Evolutionary conservation across 2,888 invertebrate genomes (phyloP).

Genomic region (Cephus rjabovi): DNA sequence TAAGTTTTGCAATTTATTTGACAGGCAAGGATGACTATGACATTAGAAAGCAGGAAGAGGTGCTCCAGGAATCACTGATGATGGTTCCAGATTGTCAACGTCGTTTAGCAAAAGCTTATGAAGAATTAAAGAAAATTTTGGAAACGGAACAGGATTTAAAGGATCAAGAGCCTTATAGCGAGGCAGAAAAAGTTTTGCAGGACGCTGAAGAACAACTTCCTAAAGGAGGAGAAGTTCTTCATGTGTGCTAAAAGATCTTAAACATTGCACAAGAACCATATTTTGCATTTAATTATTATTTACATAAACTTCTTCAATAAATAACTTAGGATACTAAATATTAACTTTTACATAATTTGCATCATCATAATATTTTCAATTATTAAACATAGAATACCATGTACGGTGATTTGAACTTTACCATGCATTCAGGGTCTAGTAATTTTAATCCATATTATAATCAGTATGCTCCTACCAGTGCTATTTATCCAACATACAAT

Average conservation of each 20-base stretch:
- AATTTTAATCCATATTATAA: constrained; percentile 7
- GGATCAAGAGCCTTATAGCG: constrained; percentile 77
- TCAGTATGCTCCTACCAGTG: background rate
- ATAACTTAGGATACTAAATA: constrained; percentile 7
- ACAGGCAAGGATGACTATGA: constrained; percentile 81
- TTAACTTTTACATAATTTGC: constrained; percentile 10
- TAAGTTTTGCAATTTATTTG: background rate
- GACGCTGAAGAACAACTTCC: constrained; percentile 64
- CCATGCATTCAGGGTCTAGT: background rate
- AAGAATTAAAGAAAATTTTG: constrained; percentile 80
- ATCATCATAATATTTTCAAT: background rate
- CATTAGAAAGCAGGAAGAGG: constrained; percentile 87
- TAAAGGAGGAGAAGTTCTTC: constrained; percentile 42
- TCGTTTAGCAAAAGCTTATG: constrained; percentile 79
- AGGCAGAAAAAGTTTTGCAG: constrained; percentile 76
- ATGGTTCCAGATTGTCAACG: constrained; percentile 93
- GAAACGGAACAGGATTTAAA: constrained; percentile 83
- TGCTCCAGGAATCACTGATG: constrained; percentile 88
- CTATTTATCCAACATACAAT: background rate
- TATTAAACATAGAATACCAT: constrained; percentile 15
- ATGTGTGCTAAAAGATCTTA: constrained; percentile 4
- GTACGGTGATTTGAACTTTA: constrained; percentile 14
- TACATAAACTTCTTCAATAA: background rate
- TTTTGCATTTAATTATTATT: constrained; percentile 17
- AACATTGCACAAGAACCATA: constrained; percentile 3